phyloP scores from a whole-genome alignment of 2,113 vertebrate genomes.

The Barbus barbus region DNA sequence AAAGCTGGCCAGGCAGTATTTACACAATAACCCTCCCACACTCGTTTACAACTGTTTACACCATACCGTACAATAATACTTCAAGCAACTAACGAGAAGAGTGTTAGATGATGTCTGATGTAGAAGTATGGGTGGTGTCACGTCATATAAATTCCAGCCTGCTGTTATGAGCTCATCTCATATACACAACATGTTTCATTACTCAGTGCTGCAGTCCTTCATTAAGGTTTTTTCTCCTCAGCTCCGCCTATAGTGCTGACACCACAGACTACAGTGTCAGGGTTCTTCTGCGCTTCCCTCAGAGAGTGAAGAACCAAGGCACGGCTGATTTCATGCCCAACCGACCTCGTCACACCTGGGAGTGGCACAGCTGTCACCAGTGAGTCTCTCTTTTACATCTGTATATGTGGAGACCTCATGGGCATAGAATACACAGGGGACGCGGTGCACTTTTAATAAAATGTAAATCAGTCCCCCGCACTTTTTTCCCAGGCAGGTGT shows the following conservation, averaged over 20 bases:
- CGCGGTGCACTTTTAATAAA: too few species aligned
- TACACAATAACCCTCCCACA: background rate
- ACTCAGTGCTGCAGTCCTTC: background rate
- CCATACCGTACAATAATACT: background rate
- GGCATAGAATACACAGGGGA: too few species aligned
- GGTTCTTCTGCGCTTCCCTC: slow-evolving; percentile 92
- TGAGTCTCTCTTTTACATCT: slow-evolving; percentile 72
- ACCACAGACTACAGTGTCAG: slow-evolving; percentile 88
- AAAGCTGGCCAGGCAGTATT: background rate
- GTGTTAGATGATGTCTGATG: background rate
- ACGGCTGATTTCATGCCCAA: slow-evolving; percentile 92
- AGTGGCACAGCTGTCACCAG: slow-evolving; percentile 99
- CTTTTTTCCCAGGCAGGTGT: too few species aligned
- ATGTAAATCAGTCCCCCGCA: too few species aligned
- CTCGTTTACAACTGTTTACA: slow-evolving; percentile 1
- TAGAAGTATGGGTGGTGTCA: too few species aligned
- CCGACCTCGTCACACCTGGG: slow-evolving; percentile 91
- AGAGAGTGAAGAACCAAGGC: slow-evolving; percentile 96
- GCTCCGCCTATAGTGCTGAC: slow-evolving; percentile 86
- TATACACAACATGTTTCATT: background rate
- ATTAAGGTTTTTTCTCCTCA: slow-evolving; percentile 59
- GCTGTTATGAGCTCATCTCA: background rate
- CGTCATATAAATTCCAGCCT: too few species aligned
- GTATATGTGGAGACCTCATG: background rate
- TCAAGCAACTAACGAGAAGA: background rate